These are phyloP conservation scores for Ornithorhynchus anatinus DNA, from an alignment of 2,113 vertebrate genomes.

Conservation along the genomic window DNA sequence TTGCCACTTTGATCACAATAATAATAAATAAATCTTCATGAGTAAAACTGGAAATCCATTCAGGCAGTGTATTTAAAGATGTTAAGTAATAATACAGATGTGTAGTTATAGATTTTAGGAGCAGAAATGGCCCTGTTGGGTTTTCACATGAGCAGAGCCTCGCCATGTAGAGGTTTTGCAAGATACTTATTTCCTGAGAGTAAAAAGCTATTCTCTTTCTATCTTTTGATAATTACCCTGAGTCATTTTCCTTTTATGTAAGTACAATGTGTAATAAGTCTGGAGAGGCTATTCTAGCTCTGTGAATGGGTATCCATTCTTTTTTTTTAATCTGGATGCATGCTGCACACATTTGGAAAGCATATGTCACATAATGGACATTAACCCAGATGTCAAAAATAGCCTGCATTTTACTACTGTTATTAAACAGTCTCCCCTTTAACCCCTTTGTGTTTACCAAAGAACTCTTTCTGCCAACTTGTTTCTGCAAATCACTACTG, in stretches of 20 bases:
- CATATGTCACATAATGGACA: slow-evolving; percentile 81
- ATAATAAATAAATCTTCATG: slow-evolving; percentile 69
- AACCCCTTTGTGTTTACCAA: slow-evolving; percentile 78
- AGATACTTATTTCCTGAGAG: slow-evolving; percentile 51
- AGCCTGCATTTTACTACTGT: slow-evolving; percentile 81
- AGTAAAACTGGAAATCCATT: slow-evolving; percentile 60
- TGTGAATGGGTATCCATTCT: slow-evolving; percentile 78
- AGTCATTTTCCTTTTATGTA: slow-evolving; percentile 65
- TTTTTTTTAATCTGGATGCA: slow-evolving; percentile 74
- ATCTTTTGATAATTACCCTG: slow-evolving; percentile 65
- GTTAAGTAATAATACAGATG: slow-evolving; percentile 63
- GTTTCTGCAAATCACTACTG: slow-evolving; percentile 75
- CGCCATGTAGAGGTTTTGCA: slow-evolving; percentile 40
- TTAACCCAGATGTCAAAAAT: slow-evolving; percentile 85
- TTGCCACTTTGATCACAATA: slow-evolving; percentile 65
- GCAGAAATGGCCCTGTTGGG: slow-evolving; percentile 48
- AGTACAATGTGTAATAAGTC: slow-evolving; percentile 68
- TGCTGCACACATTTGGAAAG: slow-evolving; percentile 82
- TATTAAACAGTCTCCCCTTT: slow-evolving; percentile 84
- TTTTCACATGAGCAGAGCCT: slow-evolving; percentile 46
- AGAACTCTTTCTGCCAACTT: slow-evolving; percentile 65
- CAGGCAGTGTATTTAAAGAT: slow-evolving; percentile 59
- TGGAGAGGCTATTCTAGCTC: slow-evolving; percentile 60
- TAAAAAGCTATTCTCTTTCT: slow-evolving; percentile 47
- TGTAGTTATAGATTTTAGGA: slow-evolving; percentile 31